Conservation (phyloP, 2,888 invertebrate genomes). For the Phaedon cochleariae region DNA sequence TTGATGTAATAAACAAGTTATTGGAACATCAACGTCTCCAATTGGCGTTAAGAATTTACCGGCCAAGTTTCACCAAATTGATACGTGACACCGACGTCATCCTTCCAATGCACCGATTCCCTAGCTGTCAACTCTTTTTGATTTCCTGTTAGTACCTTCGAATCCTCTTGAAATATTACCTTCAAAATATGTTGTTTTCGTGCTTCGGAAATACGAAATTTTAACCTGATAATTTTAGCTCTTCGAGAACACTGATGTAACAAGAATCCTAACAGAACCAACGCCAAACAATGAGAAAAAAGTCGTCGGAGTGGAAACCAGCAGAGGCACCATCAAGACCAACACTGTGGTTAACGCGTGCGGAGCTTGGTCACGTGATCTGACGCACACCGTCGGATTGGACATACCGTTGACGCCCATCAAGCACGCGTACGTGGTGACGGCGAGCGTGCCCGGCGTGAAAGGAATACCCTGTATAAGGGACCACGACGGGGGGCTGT, state of each 20-base stretch:
- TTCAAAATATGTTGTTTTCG: too few relatives aligned
- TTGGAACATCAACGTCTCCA: too few relatives aligned
- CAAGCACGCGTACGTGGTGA: constrained; percentile 89
- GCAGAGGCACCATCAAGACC: constrained; percentile 78
- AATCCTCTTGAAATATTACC: too few relatives aligned
- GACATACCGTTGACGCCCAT: constrained; percentile 82
- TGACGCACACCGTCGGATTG: constrained; percentile 74
- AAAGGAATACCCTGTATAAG: constrained; percentile 82
- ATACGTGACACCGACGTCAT: too few relatives aligned
- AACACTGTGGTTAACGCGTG: constrained; percentile 81
- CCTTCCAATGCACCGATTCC: too few relatives aligned
- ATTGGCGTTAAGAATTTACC: too few relatives aligned
- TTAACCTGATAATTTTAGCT: constrained; percentile 68
- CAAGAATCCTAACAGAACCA: constrained; percentile 70
- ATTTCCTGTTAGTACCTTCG: too few relatives aligned
- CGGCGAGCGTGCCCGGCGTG: constrained; percentile 79
- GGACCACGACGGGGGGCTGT: constrained; percentile 85
- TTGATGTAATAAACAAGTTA: too few relatives aligned
- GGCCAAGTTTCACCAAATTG: too few relatives aligned
- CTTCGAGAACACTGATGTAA: constrained; percentile 79
- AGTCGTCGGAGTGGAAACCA: constrained; percentile 80
- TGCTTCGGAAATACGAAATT: too few relatives aligned
- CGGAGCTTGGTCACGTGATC: constrained; percentile 84
- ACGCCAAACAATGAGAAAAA: constrained; percentile 72
- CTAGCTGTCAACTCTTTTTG: too few relatives aligned